Conservation (phyloP, 2,888 invertebrate species). For the Ophraella communa region DNA sequence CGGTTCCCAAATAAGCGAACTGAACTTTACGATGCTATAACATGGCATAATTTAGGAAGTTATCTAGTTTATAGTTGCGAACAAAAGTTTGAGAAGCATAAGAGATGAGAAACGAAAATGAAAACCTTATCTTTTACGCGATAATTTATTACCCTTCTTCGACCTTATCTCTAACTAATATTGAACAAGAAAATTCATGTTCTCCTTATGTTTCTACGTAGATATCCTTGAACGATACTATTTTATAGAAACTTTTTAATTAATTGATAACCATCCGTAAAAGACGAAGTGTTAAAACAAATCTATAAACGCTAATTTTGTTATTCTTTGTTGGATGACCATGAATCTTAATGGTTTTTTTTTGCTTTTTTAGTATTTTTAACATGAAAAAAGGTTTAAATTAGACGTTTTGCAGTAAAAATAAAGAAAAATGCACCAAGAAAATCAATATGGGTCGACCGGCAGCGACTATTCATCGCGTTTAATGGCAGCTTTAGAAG, state of each 20-base stretch:
- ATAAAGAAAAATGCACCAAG: neutral
- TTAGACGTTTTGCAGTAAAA: neutral
- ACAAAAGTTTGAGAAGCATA: slow-evolving; percentile 44
- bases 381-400: neutral
- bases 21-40: slow-evolving; percentile 15
- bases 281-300: too few relatives aligned
- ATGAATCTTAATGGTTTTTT: too few relatives aligned
- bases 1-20: neutral
- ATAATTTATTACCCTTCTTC: slow-evolving; percentile 32
- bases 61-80: slow-evolving; percentile 41
- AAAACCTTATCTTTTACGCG: slow-evolving; percentile 45
- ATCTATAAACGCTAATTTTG: too few relatives aligned
- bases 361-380: neutral
- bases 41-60: slow-evolving; percentile 21
- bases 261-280: too few relatives aligned
- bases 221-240: neutral
- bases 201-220: slow-evolving; percentile 2
- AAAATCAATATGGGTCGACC: slow-evolving; percentile 12
- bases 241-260: neutral
- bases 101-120: slow-evolving; percentile 42
- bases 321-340: too few relatives aligned
- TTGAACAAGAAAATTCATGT: slow-evolving; percentile 8
- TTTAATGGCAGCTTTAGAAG: slow-evolving; percentile 23
- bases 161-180: slow-evolving; percentile 20
- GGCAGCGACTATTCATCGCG: neutral